Evolutionary conservation across 2,797 vertebrate species (phyloP).

Genomic region (Chelon labrosus): DNA sequence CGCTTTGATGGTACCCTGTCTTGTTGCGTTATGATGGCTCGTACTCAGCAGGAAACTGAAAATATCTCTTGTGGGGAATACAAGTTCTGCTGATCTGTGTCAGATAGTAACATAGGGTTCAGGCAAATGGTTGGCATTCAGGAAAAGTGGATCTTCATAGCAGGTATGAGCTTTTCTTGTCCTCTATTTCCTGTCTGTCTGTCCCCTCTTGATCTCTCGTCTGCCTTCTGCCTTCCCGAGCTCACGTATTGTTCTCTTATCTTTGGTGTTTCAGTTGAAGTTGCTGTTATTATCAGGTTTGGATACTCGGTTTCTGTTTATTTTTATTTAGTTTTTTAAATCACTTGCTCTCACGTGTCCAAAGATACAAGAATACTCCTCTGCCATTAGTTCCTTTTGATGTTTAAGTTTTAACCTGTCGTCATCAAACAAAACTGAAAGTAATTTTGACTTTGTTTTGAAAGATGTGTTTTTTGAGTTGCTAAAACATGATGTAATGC

Average conservation of each 20-base stretch:
- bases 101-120: not conserved
- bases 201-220: not conserved
- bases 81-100: not conserved
- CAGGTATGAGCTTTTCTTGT: conserved; percentile 49
- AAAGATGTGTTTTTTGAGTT: not conserved
- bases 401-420: not conserved
- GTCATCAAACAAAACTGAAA: conserved; percentile 23
- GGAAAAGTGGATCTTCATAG: conserved; percentile 32
- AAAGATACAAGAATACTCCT: not conserved
- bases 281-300: not conserved
- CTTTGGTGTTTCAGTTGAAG: not conserved
- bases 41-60: conserved; percentile 52
- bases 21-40: not conserved
- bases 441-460: not conserved
- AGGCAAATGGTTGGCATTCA: conserved; percentile 41
- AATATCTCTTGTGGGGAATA: not conserved
- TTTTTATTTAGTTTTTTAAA: not conserved
- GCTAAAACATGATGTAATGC: not conserved
- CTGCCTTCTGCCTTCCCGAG: conserved; percentile 3
- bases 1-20: conserved; percentile 25
- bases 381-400: not conserved
- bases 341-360: not conserved
- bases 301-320: not conserved
- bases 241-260: not conserved
- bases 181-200: not conserved